Conservation (phyloP, 2,888 invertebrate genomes). For the Cheilosia scutellata region DNA sequence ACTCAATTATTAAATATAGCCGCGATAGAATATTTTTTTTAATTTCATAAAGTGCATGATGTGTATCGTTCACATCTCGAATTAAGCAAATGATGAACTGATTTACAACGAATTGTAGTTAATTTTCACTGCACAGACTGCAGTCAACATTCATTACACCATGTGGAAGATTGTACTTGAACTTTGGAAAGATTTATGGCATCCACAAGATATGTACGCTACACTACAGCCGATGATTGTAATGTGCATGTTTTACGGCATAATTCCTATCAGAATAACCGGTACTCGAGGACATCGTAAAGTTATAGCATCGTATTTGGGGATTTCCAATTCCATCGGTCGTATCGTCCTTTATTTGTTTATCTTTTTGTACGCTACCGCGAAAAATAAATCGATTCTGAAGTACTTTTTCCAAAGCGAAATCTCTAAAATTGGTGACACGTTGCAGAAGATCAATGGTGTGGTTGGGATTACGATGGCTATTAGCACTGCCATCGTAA, state of each 20-base stretch:
- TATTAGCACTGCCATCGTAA: slow-evolving; percentile 6
- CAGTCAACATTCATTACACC: not conserved
- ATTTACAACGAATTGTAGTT: not conserved
- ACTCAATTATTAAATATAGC: too few relatives aligned
- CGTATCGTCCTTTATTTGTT: slow-evolving; percentile 80
- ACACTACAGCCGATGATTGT: slow-evolving; percentile 80
- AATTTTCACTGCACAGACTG: not conserved
- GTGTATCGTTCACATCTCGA: not conserved
- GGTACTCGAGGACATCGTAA: slow-evolving; percentile 77
- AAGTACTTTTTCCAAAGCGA: slow-evolving; percentile 82
- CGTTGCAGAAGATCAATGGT: slow-evolving; percentile 81
- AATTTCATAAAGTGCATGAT: not conserved
- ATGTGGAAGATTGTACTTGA: slow-evolving; percentile 34
- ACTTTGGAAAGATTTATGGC: slow-evolving; percentile 77
- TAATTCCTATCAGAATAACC: slow-evolving; percentile 80
- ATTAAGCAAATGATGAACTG: not conserved
- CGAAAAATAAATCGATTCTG: slow-evolving; percentile 80
- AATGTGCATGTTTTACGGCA: slow-evolving; percentile 80
- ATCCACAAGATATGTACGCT: slow-evolving; percentile 81
- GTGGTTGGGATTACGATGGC: slow-evolving; percentile 76
- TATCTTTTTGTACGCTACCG: slow-evolving; percentile 79
- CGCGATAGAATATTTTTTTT: too few relatives aligned
- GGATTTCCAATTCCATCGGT: slow-evolving; percentile 79
- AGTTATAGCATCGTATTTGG: slow-evolving; percentile 78
- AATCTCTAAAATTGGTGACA: slow-evolving; percentile 82